A percentile compares a stretch with the other conserved stretches of the same genome.
Evolutionary conservation across 2,888 invertebrate genomes (phyloP).

Genomic region (Serripes groenlandicus): DNA sequence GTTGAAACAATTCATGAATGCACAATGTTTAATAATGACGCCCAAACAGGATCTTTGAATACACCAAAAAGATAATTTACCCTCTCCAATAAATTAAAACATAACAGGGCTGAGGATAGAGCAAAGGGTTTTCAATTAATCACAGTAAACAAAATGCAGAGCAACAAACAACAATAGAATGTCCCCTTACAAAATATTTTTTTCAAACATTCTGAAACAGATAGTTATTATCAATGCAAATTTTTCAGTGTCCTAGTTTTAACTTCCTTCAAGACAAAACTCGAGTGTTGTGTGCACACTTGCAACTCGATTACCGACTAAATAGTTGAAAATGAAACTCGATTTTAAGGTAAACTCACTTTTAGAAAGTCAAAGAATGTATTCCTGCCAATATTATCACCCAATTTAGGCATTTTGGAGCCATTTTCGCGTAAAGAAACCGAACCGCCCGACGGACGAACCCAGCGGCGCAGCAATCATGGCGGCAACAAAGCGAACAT

Average conservation of each 20-base stretch:
- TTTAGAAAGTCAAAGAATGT: background rate
- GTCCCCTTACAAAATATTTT: too few relatives aligned
- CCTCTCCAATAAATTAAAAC: too few relatives aligned
- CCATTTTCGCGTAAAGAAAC: background rate
- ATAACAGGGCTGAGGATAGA: too few relatives aligned
- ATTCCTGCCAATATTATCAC: background rate
- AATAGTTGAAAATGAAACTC: slow-evolving; percentile 7
- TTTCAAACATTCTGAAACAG: too few relatives aligned
- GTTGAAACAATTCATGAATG: too few relatives aligned
- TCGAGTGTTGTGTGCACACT: background rate
- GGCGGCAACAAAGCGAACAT: slow-evolving; percentile 15
- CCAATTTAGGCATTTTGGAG: background rate
- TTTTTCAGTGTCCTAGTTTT: slow-evolving; percentile 10
- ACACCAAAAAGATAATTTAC: too few relatives aligned
- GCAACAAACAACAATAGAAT: too few relatives aligned
- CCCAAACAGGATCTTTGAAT: too few relatives aligned
- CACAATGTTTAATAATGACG: too few relatives aligned
- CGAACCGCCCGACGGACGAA: background rate
- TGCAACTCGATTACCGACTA: background rate
- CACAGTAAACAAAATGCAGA: too few relatives aligned
- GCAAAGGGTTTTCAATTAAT: too few relatives aligned
- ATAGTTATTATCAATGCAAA: background rate
- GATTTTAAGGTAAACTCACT: slow-evolving; percentile 7
- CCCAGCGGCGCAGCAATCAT: slow-evolving; percentile 24
- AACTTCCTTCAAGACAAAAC: slow-evolving; percentile 17